Evolutionary conservation across 2,797 vertebrate species (phyloP).

Genomic region (Pseudomugil tenellus): DNA sequence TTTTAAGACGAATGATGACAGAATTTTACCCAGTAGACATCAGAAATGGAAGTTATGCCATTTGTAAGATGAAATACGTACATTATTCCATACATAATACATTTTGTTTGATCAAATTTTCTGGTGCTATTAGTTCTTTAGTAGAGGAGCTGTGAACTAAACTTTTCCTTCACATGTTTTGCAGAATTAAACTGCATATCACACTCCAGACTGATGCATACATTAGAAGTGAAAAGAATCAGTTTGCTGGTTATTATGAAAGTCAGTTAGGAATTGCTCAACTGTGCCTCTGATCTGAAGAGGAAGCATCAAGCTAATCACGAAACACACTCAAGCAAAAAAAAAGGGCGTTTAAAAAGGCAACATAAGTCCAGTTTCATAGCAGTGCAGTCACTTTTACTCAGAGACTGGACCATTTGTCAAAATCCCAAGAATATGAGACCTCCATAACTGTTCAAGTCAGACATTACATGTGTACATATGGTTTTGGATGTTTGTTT

Average conservation of each 20-base stretch:
- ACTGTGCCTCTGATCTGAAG: constrained; percentile 50
- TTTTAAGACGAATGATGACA: neutral
- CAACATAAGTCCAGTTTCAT: neutral
- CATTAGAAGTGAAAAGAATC: constrained; percentile 7
- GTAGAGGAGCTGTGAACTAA: neutral
- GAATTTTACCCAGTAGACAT: neutral
- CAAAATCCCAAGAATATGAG: too few relatives aligned
- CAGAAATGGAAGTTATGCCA: neutral
- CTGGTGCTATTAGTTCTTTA: neutral
- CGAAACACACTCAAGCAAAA: constrained; percentile 10
- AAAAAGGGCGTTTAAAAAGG: neutral
- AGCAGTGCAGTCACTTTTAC: neutral
- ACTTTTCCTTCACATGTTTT: neutral
- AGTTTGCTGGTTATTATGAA: constrained; percentile 50
- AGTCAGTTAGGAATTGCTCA: constrained; percentile 48
- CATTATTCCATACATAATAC: neutral
- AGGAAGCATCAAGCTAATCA: constrained; percentile 59
- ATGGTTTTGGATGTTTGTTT: too few relatives aligned
- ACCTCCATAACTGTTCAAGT: too few relatives aligned
- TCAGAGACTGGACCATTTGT: neutral
- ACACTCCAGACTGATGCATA: neutral
- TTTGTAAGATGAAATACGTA: neutral
- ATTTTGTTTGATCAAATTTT: neutral
- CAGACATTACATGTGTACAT: too few relatives aligned
- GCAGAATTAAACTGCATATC: neutral